A percentile compares a stretch with the other conserved stretches of the same genome.
These are phyloP conservation scores for Panthera leo DNA, from an alignment of 2,113 vertebrate genomes.

Conservation along the genomic window DNA sequence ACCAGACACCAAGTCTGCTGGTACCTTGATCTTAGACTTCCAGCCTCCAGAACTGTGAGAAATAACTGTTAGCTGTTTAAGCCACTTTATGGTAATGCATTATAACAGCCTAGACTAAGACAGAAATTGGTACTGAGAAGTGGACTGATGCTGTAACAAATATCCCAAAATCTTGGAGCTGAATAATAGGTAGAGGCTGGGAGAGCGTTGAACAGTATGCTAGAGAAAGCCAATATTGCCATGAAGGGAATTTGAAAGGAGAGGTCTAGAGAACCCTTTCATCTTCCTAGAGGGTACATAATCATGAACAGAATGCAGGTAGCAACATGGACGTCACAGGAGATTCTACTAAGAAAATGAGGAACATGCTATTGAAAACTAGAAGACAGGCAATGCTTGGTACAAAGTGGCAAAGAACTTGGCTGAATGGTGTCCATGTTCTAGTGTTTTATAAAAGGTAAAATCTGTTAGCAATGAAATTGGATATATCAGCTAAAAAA, in stretches of 20 bases:
- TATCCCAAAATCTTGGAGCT: background rate
- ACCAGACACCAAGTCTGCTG: background rate
- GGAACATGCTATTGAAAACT: background rate
- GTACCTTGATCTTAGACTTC: background rate
- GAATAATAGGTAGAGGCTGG: background rate
- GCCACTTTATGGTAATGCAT: background rate
- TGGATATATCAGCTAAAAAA: background rate
- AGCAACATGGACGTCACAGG: background rate
- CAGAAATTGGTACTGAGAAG: background rate
- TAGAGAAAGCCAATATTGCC: background rate
- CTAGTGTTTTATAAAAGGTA: background rate
- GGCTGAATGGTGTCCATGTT: background rate
- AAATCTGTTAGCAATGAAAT: background rate
- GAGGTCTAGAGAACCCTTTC: background rate
- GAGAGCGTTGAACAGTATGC: background rate
- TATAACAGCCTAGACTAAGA: background rate
- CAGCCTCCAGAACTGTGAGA: background rate
- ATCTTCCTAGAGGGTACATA: background rate
- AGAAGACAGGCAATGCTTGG: background rate
- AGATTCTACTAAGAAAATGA: background rate
- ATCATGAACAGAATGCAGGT: background rate
- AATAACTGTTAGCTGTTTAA: background rate
- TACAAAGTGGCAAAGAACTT: background rate
- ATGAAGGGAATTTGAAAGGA: background rate
- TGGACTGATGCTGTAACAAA: background rate